Percentiles rank a stretch among this genome's conserved stretches.
These are phyloP conservation scores for Polyommatus icarus DNA, from an alignment of 2,888 invertebrate species.

Conservation along the genomic window DNA sequence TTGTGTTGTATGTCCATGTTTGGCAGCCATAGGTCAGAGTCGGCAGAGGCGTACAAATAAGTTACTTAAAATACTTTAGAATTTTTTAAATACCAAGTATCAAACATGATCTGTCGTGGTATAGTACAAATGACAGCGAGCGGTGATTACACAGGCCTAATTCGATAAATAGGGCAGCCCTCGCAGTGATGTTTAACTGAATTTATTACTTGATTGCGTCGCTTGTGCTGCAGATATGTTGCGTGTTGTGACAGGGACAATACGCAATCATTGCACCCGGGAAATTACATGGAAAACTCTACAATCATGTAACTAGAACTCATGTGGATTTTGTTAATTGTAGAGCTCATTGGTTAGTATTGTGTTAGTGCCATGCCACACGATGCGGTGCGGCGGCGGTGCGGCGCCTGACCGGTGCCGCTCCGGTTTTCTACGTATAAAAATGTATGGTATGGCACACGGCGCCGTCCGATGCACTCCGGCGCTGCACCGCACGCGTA, in stretches of 20 bases:
- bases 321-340: not conserved
- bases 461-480: too few species aligned
- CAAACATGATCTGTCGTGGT: not conserved
- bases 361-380: not conserved
- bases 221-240: conserved; percentile 52
- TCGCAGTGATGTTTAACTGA: conserved; percentile 53
- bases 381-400: too few species aligned
- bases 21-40: too few species aligned
- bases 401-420: too few species aligned
- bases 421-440: too few species aligned
- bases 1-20: too few species aligned
- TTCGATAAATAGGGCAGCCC: conserved; percentile 65
- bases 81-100: not conserved
- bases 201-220: conserved; percentile 69
- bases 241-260: conserved; percentile 39
- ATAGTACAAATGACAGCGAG: conserved; percentile 54
- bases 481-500: too few species aligned
- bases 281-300: conserved; percentile 19
- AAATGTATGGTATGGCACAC: too few species aligned
- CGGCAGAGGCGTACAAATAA: not conserved
- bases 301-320: not conserved
- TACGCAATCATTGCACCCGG: conserved; percentile 21
- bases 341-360: not conserved
- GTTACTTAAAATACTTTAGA: too few species aligned
- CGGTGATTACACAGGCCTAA: conserved; percentile 71